Evolutionary conservation across 92 coral and sea anemone species (phyloP).

Genomic region (Diadumene lineata): DNA sequence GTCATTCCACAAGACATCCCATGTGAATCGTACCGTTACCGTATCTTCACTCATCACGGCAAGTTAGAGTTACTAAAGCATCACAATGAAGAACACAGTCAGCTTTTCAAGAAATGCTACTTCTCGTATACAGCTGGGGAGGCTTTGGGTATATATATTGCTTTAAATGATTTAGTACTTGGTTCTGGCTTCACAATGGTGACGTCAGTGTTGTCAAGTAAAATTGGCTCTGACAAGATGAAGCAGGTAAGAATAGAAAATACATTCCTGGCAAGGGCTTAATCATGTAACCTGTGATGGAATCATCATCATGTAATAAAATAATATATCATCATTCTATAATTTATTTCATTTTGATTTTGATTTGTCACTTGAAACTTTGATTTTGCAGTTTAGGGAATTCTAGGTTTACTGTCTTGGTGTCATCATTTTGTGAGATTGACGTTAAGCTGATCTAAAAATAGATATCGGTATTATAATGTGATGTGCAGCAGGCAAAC

Average conservation of each 20-base stretch:
- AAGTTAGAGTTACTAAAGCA: conserved; percentile 21
- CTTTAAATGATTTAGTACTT: conserved; percentile 37
- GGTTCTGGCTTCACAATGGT: conserved; percentile 41
- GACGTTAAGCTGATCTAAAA: no score
- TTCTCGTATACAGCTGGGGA: conserved; percentile 44
- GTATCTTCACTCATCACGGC: conserved; percentile 80
- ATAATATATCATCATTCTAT: no score
- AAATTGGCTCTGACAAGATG: conserved; percentile 89
- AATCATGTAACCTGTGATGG: no score
- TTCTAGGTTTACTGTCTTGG: no score
- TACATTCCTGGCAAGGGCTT: no score
- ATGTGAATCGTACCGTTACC: conserved; percentile 54
- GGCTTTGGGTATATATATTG: conserved; percentile 57
- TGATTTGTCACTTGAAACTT: no score
- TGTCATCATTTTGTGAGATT: no score
- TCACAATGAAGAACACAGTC: neutral
- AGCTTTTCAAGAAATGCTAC: conserved; percentile 63
- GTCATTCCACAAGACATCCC: conserved; percentile 44
- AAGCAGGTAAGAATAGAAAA: conserved; percentile 38
- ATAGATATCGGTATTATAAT: no score
- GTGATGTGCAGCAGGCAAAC: no score
- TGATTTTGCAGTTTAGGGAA: no score
- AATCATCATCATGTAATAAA: no score
- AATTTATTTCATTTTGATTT: no score
- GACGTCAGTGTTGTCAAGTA: conserved; percentile 44